A percentile compares a stretch with the other conserved stretches of the same genome.
phyloP scores from a whole-genome alignment of 2,888 invertebrate species.

The Coleophora deauratella region DNA sequence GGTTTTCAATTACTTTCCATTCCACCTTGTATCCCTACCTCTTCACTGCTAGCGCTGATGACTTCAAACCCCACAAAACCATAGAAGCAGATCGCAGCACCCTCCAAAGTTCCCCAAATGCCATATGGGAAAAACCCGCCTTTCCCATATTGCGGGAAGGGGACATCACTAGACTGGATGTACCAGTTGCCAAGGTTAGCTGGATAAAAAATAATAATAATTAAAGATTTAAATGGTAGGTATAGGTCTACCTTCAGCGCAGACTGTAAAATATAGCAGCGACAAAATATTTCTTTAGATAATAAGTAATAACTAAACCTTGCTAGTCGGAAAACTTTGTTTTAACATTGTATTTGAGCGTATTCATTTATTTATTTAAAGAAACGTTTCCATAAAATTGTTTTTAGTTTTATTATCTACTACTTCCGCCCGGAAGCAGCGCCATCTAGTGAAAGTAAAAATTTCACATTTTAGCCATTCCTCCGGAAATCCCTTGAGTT shows the following conservation, averaged over 20 bases:
- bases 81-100: constrained; percentile 88
- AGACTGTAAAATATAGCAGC: too few species aligned
- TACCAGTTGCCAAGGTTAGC: constrained; percentile 73
- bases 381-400: too few species aligned
- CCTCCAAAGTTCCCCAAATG: constrained; percentile 83
- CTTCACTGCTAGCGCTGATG: constrained; percentile 89
- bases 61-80: constrained; percentile 96
- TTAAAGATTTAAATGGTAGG: background rate
- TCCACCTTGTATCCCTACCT: constrained; percentile 67
- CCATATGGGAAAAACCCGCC: constrained; percentile 96
- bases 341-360: too few species aligned
- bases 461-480: too few species aligned
- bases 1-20: background rate
- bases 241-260: too few species aligned
- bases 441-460: too few species aligned
- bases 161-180: constrained; percentile 46
- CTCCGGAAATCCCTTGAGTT: too few species aligned
- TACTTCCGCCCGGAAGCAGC: too few species aligned
- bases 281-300: too few species aligned
- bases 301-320: too few species aligned
- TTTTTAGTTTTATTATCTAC: too few species aligned
- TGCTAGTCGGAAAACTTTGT: too few species aligned
- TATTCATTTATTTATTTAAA: background rate
- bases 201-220: constrained; percentile 20
- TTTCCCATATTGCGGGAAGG: constrained; percentile 64